Evolutionary conservation across 1,140 invertebrate species (phyloP).

Genomic region (Platyscapa corneri): DNA sequence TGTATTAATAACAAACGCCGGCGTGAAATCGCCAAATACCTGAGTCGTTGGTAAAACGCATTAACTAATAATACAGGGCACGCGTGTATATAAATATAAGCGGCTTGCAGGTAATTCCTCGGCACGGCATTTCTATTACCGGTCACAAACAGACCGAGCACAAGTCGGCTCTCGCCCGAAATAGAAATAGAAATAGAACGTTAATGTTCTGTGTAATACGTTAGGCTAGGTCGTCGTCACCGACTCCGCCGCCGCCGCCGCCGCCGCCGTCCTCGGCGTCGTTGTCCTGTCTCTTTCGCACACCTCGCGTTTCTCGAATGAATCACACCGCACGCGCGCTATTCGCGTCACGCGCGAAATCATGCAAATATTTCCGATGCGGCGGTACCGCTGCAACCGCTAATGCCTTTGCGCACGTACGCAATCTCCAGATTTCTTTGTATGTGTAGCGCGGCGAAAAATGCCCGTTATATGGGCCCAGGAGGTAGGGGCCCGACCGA

Average conservation of each 20-base stretch:
- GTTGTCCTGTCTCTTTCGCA: constrained; percentile 6
- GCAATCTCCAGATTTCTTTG: not conserved
- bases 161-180: constrained; percentile 57
- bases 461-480: not conserved
- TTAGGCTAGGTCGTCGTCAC: constrained; percentile 35
- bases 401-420: not conserved
- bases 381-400: not conserved
- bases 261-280: not conserved
- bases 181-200: constrained; percentile 67
- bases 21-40: not conserved
- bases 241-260: not conserved
- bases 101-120: constrained; percentile 53
- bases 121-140: constrained; percentile 63
- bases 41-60: constrained; percentile 30
- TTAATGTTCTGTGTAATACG: constrained; percentile 33
- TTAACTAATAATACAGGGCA: constrained; percentile 33
- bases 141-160: constrained; percentile 67
- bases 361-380: constrained; percentile 43
- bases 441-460: not conserved
- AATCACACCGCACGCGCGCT: constrained; percentile 39
- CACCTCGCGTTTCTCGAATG: constrained; percentile 7
- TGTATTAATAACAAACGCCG: constrained; percentile 22
- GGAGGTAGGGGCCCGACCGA: too few relatives aligned
- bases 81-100: constrained; percentile 17
- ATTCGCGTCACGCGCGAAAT: constrained; percentile 48